Conservation (phyloP, 1,140 invertebrate species). For the Plectrocnemia conspersa region DNA sequence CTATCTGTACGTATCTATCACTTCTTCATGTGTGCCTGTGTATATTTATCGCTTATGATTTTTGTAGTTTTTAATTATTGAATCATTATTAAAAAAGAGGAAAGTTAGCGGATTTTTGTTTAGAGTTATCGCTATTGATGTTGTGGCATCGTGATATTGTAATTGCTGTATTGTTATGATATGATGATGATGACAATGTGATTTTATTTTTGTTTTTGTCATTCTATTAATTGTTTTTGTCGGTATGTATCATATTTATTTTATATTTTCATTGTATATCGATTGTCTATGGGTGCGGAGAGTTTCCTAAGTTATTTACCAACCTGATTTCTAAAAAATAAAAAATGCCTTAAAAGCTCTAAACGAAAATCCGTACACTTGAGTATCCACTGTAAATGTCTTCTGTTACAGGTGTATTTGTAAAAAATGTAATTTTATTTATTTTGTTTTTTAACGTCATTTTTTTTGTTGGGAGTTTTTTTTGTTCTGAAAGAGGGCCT, state of each 20-base stretch:
- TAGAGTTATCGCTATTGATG: constrained; percentile 35
- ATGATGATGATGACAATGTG: no score
- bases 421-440: not conserved
- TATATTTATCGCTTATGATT: constrained; percentile 26
- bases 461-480: not conserved
- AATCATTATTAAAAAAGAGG: no score
- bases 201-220: not conserved
- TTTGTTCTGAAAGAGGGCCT: not conserved
- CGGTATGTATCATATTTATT: not conserved
- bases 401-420: constrained; percentile 10
- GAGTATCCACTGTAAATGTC: not conserved
- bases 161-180: constrained; percentile 28
- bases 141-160: constrained; percentile 34
- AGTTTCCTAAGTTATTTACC: not conserved
- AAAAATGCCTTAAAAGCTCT: constrained; percentile 19
- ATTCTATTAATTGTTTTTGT: not conserved
- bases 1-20: no score
- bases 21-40: constrained; percentile 28
- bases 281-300: not conserved
- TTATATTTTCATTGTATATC: not conserved
- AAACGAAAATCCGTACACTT: constrained; percentile 34
- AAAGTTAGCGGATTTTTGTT: constrained; percentile 36
- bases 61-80: constrained; percentile 24
- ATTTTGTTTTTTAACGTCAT: not conserved
- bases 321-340: no score